phyloP scores from a whole-genome alignment of 1,140 invertebrate species.

The Psix sp. region DNA sequence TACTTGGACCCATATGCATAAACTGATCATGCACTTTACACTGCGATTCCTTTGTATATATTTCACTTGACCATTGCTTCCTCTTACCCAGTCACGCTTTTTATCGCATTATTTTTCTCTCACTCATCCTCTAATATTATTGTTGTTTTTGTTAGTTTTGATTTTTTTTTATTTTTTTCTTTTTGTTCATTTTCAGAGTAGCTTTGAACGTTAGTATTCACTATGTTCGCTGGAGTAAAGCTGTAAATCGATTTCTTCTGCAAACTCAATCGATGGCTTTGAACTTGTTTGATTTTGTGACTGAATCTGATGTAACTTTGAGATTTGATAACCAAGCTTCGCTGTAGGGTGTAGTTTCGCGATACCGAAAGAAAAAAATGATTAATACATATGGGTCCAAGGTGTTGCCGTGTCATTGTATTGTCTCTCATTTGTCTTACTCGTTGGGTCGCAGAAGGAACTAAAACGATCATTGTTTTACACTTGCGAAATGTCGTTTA shows the following conservation, averaged over 20 bases:
- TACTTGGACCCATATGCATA: slow-evolving; percentile 76
- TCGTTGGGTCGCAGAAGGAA: slow-evolving; percentile 69
- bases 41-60: slow-evolving; percentile 53
- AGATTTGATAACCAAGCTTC: slow-evolving; percentile 1
- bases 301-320: slow-evolving; percentile 9
- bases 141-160: not conserved
- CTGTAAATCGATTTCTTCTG: slow-evolving; percentile 70
- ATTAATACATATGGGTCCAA: slow-evolving; percentile 75
- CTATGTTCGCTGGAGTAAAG: slow-evolving; percentile 47
- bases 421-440: slow-evolving; percentile 62
- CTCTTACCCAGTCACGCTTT: slow-evolving; percentile 19
- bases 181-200: too few relatives aligned
- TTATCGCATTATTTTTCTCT: slow-evolving; percentile 3
- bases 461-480: slow-evolving; percentile 65
- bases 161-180: too few relatives aligned
- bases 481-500: slow-evolving; percentile 35
- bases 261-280: slow-evolving; percentile 62
- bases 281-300: slow-evolving; percentile 17
- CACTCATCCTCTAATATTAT: not conserved
- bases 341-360: slow-evolving; percentile 6
- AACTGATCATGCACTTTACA: slow-evolving; percentile 50
- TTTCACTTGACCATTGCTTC: slow-evolving; percentile 37
- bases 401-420: slow-evolving; percentile 70
- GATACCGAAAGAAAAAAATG: slow-evolving; percentile 18
- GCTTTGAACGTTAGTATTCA: too few relatives aligned